Percentiles rank a stretch among this genome's conserved stretches.
These are phyloP conservation scores for Aporophyla nigra DNA, from an alignment of 2,888 invertebrate species.

Conservation along the genomic window DNA sequence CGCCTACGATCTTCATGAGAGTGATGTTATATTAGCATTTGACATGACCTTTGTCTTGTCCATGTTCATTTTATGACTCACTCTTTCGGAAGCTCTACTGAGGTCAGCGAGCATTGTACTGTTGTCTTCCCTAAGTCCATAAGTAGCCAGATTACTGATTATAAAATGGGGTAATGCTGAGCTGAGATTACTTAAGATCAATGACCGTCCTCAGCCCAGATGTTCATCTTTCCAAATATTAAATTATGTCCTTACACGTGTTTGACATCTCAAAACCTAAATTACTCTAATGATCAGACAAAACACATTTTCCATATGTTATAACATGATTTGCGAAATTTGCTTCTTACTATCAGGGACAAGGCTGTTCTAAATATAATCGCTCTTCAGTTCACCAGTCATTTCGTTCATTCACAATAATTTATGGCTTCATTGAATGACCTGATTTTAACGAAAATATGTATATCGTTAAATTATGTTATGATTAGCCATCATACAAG, in stretches of 20 bases:
- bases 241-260: conserved; percentile 20
- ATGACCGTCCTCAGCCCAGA: neutral
- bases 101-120: too few relatives aligned
- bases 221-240: neutral
- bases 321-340: conserved; percentile 35
- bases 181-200: neutral
- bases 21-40: too few relatives aligned
- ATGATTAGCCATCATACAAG: neutral
- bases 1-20: too few relatives aligned
- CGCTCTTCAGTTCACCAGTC: conserved; percentile 9
- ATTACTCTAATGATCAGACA: conserved; percentile 12
- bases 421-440: conserved; percentile 16
- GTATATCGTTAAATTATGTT: neutral
- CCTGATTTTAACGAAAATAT: conserved; percentile 7
- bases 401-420: conserved; percentile 37
- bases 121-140: too few relatives aligned
- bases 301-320: conserved; percentile 20
- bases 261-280: conserved; percentile 16
- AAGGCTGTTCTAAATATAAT: conserved; percentile 51
- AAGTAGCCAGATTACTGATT: too few relatives aligned
- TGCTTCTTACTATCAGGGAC: conserved; percentile 42
- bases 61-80: too few relatives aligned
- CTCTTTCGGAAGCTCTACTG: too few relatives aligned
- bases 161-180: too few relatives aligned
- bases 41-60: too few relatives aligned